A percentile compares a stretch with the other conserved stretches of the same genome.
phyloP scores from a whole-genome alignment of 1,140 invertebrate genomes.

The Oscheius sp. region DNA sequence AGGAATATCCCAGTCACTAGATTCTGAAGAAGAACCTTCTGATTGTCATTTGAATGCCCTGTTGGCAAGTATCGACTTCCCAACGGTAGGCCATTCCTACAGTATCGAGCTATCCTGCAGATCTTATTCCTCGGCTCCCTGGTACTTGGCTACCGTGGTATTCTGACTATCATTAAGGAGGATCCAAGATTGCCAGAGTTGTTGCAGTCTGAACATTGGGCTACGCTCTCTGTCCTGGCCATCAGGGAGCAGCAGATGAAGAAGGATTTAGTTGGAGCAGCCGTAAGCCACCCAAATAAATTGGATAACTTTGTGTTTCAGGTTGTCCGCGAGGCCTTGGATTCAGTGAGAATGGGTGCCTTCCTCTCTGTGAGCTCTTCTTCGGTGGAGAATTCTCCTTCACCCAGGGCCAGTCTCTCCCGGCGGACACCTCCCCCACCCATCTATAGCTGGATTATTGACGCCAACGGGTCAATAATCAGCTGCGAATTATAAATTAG shows the following conservation, averaged over 20 bases:
- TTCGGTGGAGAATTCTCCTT: background rate
- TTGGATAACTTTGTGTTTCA: background rate
- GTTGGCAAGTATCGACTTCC: too few relatives aligned
- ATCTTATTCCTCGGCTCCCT: background rate
- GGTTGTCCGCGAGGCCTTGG: background rate
- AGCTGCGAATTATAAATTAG: too few relatives aligned
- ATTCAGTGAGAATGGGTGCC: background rate
- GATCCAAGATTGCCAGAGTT: background rate
- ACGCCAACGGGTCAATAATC: background rate
- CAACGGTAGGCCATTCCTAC: background rate
- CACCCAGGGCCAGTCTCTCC: background rate
- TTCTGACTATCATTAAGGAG: background rate
- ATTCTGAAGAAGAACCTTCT: too few relatives aligned
- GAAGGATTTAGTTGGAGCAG: background rate
- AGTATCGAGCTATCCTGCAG: background rate
- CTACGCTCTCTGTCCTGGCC: background rate
- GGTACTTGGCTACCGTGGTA: background rate
- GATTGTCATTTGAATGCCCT: too few relatives aligned
- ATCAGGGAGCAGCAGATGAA: background rate
- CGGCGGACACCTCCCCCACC: background rate
- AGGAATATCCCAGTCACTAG: too few relatives aligned
- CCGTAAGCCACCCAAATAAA: too few relatives aligned
- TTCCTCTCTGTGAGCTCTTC: background rate
- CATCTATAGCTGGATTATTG: constrained; percentile 1
- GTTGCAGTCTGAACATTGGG: background rate